Base-by-base conservation (phyloP, 92 coral and sea anemone species). In the Phenganax subtilis region DNA sequence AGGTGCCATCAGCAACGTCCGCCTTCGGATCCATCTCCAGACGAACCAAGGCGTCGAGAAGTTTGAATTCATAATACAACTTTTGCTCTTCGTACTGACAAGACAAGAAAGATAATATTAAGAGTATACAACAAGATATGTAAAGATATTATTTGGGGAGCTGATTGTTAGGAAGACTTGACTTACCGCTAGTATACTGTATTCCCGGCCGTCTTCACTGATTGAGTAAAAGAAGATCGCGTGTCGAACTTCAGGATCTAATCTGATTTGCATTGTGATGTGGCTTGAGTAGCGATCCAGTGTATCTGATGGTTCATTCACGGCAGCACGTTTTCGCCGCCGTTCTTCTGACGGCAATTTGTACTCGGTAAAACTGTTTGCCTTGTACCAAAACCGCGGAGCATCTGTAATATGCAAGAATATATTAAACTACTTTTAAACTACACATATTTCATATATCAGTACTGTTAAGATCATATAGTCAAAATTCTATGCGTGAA, bases 291-390 rank as follows among this genome's bases (percentile, higher is more conserved):
- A 96, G 51, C 91, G 97, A 68, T 96, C 93, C 57, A 87, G 82
- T 30, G 91, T 64, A 1, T 93, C 74, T 54, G 75, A 88, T 1
- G 99, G 97, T 2, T 93, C 88, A 8, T 91, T 91, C 52, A 89
- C 87, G 16, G 87, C 88, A 47, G 88, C 96, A 12, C 94, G 89
- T 12, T 93, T 91, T 63, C 85, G 90, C 17, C 91, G 88, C 16
- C 87, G 87, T 63, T 85, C 72, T 65, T 89, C 88, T 37, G 82
- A 91, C 0, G 93, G 85, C 28, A 81, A 64, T 6, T 1, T 64
- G 81, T 85, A 96, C 85, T 96, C 91, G 14, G 99, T 85, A 86
- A 87, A 96, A 77, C 99, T 96, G 77, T 89, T 90, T 12, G 88
- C 63, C 83, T 56, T 54, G 80, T 96, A 96, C 76, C 80, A 91